Evolutionary conservation across 1,140 invertebrate species (phyloP).

Genomic region (Olivierus martensii): DNA sequence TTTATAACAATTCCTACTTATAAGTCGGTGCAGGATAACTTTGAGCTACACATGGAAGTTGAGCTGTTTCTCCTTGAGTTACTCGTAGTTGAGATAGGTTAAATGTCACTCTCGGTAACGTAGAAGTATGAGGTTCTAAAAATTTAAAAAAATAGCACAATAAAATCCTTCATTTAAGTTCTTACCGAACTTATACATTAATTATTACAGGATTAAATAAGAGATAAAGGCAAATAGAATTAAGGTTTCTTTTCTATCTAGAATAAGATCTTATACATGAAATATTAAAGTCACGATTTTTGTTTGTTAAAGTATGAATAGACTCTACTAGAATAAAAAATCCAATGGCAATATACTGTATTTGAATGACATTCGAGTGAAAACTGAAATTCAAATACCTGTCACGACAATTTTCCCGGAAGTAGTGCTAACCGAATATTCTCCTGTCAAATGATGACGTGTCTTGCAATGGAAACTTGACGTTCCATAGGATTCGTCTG

Average conservation of each 20-base stretch:
- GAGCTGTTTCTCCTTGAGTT: conserved; percentile 13
- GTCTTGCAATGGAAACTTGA: conserved; percentile 71
- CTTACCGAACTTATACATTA: no score
- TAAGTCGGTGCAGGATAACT: conserved; percentile 17
- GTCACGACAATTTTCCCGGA: conserved; percentile 72
- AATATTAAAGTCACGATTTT: no score
- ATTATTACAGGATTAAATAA: no score
- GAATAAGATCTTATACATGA: no score
- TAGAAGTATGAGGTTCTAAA: conserved; percentile 16
- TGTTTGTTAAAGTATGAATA: no score
- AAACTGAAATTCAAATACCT: neutral
- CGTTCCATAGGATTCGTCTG: conserved; percentile 8
- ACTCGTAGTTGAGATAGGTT: conserved; percentile 11
- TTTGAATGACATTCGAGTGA: no score
- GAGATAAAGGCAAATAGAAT: no score
- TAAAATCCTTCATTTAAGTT: no score
- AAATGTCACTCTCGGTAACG: conserved; percentile 13
- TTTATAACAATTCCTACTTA: conserved; percentile 4
- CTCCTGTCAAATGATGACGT: conserved; percentile 80
- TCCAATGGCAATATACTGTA: no score
- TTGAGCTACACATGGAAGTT: conserved; percentile 18
- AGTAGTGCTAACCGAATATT: conserved; percentile 79
- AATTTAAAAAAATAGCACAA: neutral
- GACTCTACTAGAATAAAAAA: no score
- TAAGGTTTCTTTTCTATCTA: no score